Evolutionary conservation across 2,113 vertebrate genomes (phyloP), one percentile per base, ranked within the genome.

Genomic region (Arizona elegans): DNA sequence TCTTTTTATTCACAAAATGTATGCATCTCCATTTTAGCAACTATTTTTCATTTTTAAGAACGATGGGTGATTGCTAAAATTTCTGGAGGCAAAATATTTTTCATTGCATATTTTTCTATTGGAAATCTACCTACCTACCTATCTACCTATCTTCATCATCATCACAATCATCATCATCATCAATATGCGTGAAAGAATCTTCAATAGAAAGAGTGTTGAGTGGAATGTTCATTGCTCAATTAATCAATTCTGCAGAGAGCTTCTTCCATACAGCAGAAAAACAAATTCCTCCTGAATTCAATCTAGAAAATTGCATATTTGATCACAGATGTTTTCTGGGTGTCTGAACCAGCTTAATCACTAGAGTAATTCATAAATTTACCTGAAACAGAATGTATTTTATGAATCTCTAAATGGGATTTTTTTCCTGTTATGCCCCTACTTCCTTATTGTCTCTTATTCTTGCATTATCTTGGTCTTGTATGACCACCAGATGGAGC

Each of bases 401-500:
- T 9, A 21, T 70, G 59, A 90, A 75, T 38, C 29, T n/a, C 10
- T 75, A 29, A 75, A 75, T 33, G 54, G 11, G 50, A 55, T 90
- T 54, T 38, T 53, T 38, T 13, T 29, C 62, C 24, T n/a, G 47
- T 89, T 92, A 56, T 58, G 75, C 33, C 59, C 55, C 33, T 56
- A n/a, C 15, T 59, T 50, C 81, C 24, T 55, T 33, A 65, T 56
- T 56, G 55, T 62, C 43, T 56, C 53, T 87, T n/a, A 23, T 26
- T 12, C 21, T 19, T 38, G 15, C 13, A 21, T 8, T 70, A 13
- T 87, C 38, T 19, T 26, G 62, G 15, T 81, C 55, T 29, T 87
- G 47, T 47, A 86, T 15, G 87, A 91, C 96, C 95, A 94, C 95
- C 95, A 96, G 96, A 94, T 95, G 95, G 96, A 95, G 95, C 96